Evolutionary conservation across 2,113 vertebrate species (phyloP).

Genomic region (Pampusana beccarii): DNA sequence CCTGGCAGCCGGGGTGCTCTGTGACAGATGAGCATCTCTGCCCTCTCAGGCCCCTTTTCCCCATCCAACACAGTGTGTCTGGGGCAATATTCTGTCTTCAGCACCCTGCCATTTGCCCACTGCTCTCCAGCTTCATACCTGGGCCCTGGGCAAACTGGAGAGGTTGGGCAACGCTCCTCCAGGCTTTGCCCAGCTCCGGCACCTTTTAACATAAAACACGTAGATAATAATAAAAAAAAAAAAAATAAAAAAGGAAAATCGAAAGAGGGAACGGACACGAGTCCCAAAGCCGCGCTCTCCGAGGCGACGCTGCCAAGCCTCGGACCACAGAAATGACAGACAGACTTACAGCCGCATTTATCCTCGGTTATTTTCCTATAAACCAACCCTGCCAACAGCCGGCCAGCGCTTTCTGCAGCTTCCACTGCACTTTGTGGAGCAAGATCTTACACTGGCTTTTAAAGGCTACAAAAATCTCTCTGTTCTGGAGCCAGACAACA

Average conservation of each 20-base stretch:
- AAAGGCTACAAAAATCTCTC: conserved; percentile 57
- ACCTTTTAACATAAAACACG: accelerated
- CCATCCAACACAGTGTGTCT: not conserved
- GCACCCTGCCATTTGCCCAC: accelerated
- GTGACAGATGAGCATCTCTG: not conserved
- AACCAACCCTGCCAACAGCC: conserved; percentile 50
- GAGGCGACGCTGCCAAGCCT: not conserved
- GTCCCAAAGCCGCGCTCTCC: not conserved
- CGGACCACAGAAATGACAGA: conserved; percentile 61
- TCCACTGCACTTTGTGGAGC: conserved; percentile 53
- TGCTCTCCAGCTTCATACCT: not conserved
- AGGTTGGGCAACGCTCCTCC: accelerated
- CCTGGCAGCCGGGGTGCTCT: not conserved
- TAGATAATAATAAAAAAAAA: too few relatives aligned
- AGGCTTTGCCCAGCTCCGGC: not conserved
- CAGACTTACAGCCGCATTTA: conserved; percentile 29
- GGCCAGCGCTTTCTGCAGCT: conserved; percentile 63
- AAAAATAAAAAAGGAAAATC: not conserved
- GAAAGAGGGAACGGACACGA: not conserved
- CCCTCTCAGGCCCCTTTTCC: not conserved
- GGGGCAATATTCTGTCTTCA: not conserved
- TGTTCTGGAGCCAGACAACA: conserved; percentile 64
- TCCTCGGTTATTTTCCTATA: conserved; percentile 58
- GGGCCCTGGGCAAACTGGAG: not conserved
- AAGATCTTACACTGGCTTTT: conserved; percentile 41